Evolutionary conservation across 2,888 invertebrate genomes (phyloP).

Genomic region (Ceramica pisi): DNA sequence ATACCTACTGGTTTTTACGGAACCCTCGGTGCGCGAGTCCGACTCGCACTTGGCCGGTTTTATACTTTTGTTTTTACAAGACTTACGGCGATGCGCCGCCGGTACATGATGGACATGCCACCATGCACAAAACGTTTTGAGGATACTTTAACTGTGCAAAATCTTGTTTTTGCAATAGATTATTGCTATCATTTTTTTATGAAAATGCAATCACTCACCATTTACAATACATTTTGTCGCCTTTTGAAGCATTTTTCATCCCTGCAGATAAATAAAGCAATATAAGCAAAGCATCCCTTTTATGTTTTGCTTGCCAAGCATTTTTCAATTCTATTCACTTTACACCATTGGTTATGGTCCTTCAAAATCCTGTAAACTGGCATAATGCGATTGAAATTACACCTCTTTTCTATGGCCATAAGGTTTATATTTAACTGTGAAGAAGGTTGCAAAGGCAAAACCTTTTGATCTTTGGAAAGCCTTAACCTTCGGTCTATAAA

Average conservation of each 20-base stretch:
- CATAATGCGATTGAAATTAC: background rate
- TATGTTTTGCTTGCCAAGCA: conserved; percentile 6
- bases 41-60: too few species aligned
- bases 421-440: conserved; percentile 7
- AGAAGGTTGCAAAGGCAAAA: conserved; percentile 2
- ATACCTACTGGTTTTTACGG: too few species aligned
- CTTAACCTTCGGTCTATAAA: conserved; percentile 19
- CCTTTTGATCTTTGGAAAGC: conserved; percentile 38
- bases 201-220: too few species aligned
- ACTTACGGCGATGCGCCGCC: too few species aligned
- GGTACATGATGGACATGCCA: too few species aligned
- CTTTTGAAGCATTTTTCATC: background rate
- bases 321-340: conserved; percentile 14
- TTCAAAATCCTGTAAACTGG: background rate
- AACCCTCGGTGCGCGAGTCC: too few species aligned
- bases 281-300: conserved; percentile 3
- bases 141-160: too few species aligned
- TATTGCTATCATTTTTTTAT: too few species aligned
- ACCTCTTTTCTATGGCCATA: background rate
- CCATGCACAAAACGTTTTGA: too few species aligned
- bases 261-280: background rate
- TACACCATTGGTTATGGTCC: conserved; percentile 12
- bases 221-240: background rate
- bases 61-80: too few species aligned
- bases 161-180: too few species aligned